These are phyloP conservation scores for Alectoris magna DNA, from an alignment of 2,797 vertebrate genomes.

Conservation along the genomic window DNA sequence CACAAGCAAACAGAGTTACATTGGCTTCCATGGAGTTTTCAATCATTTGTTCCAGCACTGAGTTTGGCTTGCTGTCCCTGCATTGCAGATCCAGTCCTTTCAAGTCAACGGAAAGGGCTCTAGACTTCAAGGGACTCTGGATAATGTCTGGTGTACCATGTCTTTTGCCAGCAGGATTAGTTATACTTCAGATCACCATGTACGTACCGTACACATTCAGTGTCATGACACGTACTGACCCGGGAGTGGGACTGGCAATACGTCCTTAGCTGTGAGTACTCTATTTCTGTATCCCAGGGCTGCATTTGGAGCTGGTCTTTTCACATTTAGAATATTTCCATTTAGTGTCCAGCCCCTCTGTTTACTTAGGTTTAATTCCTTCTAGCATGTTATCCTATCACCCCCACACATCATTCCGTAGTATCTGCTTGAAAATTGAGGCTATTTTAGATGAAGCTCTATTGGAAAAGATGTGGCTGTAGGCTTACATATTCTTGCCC, in stretches of 20 bases:
- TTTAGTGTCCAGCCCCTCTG: neutral
- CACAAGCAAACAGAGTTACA: neutral
- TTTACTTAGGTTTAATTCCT: neutral
- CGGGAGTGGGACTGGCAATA: neutral
- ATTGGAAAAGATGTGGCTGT: conserved; percentile 12
- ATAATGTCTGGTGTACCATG: neutral
- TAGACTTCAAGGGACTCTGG: conserved; percentile 9
- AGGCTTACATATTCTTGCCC: conserved; percentile 13
- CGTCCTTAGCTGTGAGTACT: conserved; percentile 1
- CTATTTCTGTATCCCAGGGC: conserved; percentile 27
- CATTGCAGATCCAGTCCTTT: neutral
- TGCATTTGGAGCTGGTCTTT: neutral
- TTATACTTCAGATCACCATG: neutral
- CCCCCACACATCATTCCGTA: neutral
- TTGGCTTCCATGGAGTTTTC: conserved; percentile 1
- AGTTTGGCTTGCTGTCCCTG: neutral
- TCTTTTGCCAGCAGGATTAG: neutral
- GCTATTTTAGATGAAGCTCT: conserved; percentile 41
- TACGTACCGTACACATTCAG: neutral
- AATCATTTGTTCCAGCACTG: conserved; percentile 4
- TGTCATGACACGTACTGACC: neutral
- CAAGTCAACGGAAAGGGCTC: neutral
- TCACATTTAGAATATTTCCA: conserved; percentile 51
- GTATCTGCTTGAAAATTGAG: conserved; percentile 26
- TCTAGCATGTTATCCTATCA: neutral